Evolutionary conservation across 2,797 vertebrate species (phyloP).

Genomic region (Helicolenus hilgendorfi): DNA sequence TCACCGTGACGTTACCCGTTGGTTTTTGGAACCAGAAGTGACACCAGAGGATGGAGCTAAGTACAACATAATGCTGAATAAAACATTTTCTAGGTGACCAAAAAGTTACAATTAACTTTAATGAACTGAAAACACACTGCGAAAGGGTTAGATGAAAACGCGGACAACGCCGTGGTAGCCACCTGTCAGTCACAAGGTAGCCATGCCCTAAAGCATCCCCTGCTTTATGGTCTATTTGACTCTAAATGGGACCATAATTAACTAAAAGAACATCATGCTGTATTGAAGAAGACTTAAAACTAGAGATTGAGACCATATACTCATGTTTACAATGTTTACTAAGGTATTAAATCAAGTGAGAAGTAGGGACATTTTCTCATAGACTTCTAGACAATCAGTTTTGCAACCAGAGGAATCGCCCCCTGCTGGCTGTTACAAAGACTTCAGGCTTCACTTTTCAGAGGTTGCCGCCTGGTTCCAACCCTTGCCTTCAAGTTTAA

Average conservation of each 20-base stretch:
- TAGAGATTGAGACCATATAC: not conserved
- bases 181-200: not conserved
- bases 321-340: not conserved
- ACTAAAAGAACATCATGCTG: not conserved
- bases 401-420: not conserved
- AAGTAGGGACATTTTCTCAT: not conserved
- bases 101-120: not conserved
- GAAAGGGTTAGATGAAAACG: not conserved
- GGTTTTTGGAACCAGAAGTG: not conserved
- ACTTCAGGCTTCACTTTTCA: not conserved
- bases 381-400: not conserved
- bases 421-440: not conserved
- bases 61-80: not conserved
- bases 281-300: not conserved
- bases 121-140: not conserved
- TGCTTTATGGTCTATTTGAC: not conserved
- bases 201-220: not conserved
- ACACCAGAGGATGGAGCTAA: not conserved
- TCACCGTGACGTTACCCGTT: not conserved
- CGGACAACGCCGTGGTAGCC: not conserved
- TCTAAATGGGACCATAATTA: not conserved
- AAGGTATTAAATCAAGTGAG: not conserved
- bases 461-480: not conserved
- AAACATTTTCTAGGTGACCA: too few species aligned
- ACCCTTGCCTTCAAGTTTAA: constrained; percentile 38